Percentiles rank a stretch among this genome's conserved stretches.
Conservation (phyloP, 2,113 vertebrate genomes). For the Crotalus helleri region DNA sequence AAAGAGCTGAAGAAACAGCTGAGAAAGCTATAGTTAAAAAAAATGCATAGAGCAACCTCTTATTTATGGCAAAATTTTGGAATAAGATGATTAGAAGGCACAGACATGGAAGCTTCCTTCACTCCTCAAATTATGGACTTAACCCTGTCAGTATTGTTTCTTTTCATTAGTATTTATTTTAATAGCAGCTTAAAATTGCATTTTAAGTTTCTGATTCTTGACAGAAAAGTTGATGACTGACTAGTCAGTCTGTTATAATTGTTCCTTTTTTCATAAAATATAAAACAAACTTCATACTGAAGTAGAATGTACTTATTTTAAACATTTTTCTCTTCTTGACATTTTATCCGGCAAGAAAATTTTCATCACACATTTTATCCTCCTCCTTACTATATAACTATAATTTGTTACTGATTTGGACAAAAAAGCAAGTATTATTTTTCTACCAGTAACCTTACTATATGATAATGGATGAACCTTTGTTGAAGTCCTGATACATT, state of each 20-base stretch:
- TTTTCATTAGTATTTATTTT: not conserved
- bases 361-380: not conserved
- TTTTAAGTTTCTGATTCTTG: not conserved
- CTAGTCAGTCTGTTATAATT: not conserved
- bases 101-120: not conserved
- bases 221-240: not conserved
- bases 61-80: not conserved
- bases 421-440: not conserved
- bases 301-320: not conserved
- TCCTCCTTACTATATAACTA: not conserved
- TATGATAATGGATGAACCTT: not conserved
- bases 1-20: slow-evolving; percentile 27
- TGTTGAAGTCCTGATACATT: not conserved
- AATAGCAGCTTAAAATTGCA: not conserved
- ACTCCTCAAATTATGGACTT: not conserved
- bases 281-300: not conserved
- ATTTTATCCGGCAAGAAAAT: not conserved
- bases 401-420: not conserved
- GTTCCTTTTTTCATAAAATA: not conserved
- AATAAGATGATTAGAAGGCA: not conserved
- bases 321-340: not conserved
- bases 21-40: slow-evolving; percentile 18
- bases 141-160: not conserved
- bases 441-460: not conserved
- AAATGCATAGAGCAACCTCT: not conserved